Percentiles rank a stretch among this genome's conserved stretches.
These are phyloP conservation scores for Pogonophryne albipinna DNA, from an alignment of 2,797 vertebrate genomes.

Conservation along the genomic window DNA sequence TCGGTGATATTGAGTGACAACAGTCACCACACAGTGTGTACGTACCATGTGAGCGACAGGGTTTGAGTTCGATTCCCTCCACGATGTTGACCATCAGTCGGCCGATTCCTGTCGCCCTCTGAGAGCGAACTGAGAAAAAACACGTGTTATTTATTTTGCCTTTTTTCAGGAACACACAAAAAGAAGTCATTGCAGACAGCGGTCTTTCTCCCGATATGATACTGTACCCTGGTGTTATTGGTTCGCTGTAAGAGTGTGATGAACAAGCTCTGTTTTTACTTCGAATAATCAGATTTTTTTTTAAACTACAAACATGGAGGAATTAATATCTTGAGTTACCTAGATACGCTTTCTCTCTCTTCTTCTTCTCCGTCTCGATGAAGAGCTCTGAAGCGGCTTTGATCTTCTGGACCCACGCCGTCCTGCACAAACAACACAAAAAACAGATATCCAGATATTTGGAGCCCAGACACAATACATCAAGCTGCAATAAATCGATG, in stretches of 20 bases:
- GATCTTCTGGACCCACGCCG: conserved; percentile 99
- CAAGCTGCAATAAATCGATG: not conserved
- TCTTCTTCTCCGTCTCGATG: conserved; percentile 99
- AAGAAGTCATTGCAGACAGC: conserved; percentile 52
- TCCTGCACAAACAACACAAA: conserved; percentile 82
- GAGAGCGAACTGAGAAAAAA: conserved; percentile 90
- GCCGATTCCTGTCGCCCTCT: conserved; percentile 96
- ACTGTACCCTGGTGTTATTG: conserved; percentile 52
- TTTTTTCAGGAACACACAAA: conserved; percentile 72
- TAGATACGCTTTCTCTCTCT: conserved; percentile 96
- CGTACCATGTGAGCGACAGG: conserved; percentile 95
- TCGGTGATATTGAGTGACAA: too few relatives aligned
- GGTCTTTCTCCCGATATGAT: conserved; percentile 54
- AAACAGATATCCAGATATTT: not conserved
- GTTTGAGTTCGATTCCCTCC: conserved; percentile 97
- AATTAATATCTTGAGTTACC: conserved; percentile 77
- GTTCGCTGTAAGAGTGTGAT: conserved; percentile 34
- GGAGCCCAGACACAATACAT: not conserved
- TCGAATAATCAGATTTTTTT: conserved; percentile 42
- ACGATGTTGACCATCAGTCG: conserved; percentile 99
- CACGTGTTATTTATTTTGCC: too few relatives aligned
- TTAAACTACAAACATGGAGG: not conserved
- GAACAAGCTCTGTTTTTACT: conserved; percentile 39
- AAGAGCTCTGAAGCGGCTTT: conserved; percentile 98
- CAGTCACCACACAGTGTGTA: not conserved